Evolutionary conservation across 2,113 vertebrate genomes (phyloP), one percentile per base, ranked within the genome.

Genomic region (Nothobranchius furzeri): DNA sequence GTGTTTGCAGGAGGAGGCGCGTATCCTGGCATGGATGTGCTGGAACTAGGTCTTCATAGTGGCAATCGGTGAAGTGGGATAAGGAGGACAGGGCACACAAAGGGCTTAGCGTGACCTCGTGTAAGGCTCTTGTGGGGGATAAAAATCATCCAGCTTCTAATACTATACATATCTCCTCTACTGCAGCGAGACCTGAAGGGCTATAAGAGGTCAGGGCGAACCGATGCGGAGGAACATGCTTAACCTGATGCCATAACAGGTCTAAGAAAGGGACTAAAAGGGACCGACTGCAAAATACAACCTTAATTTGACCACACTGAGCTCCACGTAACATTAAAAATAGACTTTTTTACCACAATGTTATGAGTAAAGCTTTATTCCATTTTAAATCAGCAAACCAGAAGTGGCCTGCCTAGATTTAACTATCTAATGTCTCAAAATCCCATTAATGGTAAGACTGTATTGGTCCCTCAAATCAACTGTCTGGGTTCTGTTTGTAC

Each of bases 51-150:
- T 57, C 63, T 54, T 70, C 56, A 69, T n/a, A 11, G 61, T 53
- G 73, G 64, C 83, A 82, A 49, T 35, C 81, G 56, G 70, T 70
- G 64, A 80, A 80, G 76, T 70, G 57, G 83, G 72, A 82, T 82
- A 74, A 83, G 64, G 70, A 85, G 73, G 86, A 85, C 78, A 73
- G 71, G 69, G 76, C 59, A 62, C 79, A 88, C 81, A 88, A 82
- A 87, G 68, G 82, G 85, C 83, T 87, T 87, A 83, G 79, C 85
- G 75, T 75, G 82, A 83, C 89, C 82, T 82, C 35, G 46, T 11
- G 20, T 76, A 85, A 87, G 64, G 64, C 76, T 82, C 71, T 80
- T 71, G 8, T 36, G 35, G 66, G 73, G 75, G 76, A 78, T 82
- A 46, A 75, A 68, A 81, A 58, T 74, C 77, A 63, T 82, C 50